These are phyloP conservation scores for Spodoptera exigua DNA, from an alignment of 2,888 invertebrate species.

Conservation along the genomic window DNA sequence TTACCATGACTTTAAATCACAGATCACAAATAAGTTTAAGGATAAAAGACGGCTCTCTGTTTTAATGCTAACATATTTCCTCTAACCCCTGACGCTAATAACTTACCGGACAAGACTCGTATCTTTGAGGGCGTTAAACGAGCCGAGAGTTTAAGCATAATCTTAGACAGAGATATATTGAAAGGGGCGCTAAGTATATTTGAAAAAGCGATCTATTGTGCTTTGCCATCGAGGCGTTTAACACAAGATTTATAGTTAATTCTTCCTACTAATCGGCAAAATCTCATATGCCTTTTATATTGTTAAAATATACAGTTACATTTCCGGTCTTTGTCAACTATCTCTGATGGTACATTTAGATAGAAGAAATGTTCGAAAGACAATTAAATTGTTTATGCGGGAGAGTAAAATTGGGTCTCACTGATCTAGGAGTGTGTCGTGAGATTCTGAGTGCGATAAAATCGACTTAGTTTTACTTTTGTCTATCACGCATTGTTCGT, in stretches of 20 bases:
- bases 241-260: conserved; percentile 40
- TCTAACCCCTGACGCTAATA: conserved; percentile 48
- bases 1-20: not conserved
- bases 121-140: conserved; percentile 48
- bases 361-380: conserved; percentile 59
- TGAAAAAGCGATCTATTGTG: conserved; percentile 51
- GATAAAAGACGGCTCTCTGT: conserved; percentile 5
- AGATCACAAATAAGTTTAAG: conserved; percentile 1
- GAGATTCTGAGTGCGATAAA: conserved; percentile 41
- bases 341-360: conserved; percentile 72
- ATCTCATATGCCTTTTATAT: conserved; percentile 45
- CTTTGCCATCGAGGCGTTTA: conserved; percentile 48
- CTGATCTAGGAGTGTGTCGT: conserved; percentile 44
- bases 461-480: conserved; percentile 39
- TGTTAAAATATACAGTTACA: conserved; percentile 60
- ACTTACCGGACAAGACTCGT: conserved; percentile 31
- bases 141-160: conserved; percentile 31
- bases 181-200: conserved; percentile 39
- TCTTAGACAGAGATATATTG: conserved; percentile 46
- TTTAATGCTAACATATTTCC: conserved; percentile 27
- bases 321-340: conserved; percentile 60
- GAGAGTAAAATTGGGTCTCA: conserved; percentile 45
- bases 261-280: conserved; percentile 41
- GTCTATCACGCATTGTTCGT: conserved; percentile 26
- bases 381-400: conserved; percentile 63